Conservation (phyloP, 1,140 invertebrate genomes). For the Tetraneura akinire region DNA sequence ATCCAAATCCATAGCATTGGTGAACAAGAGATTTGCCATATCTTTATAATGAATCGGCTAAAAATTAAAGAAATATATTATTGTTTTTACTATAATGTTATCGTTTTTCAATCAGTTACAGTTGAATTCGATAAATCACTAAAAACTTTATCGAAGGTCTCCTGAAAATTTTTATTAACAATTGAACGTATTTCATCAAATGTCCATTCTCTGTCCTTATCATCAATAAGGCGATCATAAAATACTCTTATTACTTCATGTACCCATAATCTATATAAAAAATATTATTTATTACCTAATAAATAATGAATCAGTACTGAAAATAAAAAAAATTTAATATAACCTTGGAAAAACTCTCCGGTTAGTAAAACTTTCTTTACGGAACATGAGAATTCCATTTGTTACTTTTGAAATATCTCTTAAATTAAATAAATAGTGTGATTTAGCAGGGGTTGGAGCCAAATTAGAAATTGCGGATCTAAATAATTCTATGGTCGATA, state of each 20-base stretch:
- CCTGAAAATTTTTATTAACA: conserved; percentile 72
- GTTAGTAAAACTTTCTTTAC: conserved; percentile 73
- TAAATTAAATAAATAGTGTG: conserved; percentile 92
- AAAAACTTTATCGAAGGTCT: conserved; percentile 68
- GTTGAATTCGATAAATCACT: conserved; percentile 57
- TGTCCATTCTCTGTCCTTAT: conserved; percentile 74
- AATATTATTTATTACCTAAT: no score
- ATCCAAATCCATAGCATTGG: conserved; percentile 85
- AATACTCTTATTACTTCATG: conserved; percentile 90
- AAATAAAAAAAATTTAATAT: no score
- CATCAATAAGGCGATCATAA: conserved; percentile 83
- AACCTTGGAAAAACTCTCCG: conserved; percentile 58
- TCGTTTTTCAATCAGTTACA: background rate
- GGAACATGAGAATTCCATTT: conserved; percentile 79
- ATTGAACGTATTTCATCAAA: conserved; percentile 69
- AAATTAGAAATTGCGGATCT: conserved; percentile 71
- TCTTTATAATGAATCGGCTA: conserved; percentile 69
- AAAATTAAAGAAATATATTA: background rate
- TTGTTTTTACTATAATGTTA: background rate
- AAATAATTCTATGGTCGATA: conserved; percentile 79
- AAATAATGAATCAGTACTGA: no score
- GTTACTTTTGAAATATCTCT: conserved; percentile 84
- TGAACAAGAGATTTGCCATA: conserved; percentile 80
- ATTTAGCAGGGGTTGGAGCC: conserved; percentile 82
- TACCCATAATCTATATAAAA: conserved; percentile 74